Base-by-base conservation (phyloP, 2,797 vertebrate species). In the Synaphobranchus kaupii region DNA sequence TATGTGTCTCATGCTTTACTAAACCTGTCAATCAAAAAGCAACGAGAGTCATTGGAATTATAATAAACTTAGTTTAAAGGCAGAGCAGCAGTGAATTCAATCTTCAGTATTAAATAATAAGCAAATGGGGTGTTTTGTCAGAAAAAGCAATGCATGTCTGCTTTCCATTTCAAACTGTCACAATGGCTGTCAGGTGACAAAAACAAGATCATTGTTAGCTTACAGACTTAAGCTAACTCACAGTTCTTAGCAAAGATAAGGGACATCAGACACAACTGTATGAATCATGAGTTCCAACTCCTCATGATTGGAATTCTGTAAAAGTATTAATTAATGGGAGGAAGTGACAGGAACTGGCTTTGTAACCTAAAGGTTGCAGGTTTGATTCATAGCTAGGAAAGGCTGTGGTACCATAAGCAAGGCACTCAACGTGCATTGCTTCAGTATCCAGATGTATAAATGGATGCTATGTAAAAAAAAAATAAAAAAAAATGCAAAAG, bases 91-190 rank as follows among this genome's bases (percentile, higher is more conserved):
- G 5, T 17, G 73, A 78, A 78, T 78, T 78, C 34, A 78, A 78
- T 78, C 73, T 44, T 44, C 34, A 44, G 73, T 47, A 25, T 78
- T 20, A 47, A 44, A 78, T 78, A 44, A 78, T 13, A 17, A 73
- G 71, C 28, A 73, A 73, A 73, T 28, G 68, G 68, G 28, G 28
- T 73, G 4, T 73, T 73, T 34, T 34, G 13, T 73, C 28, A 73
- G 68, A 73, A 34, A 73, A 73, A 73, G 66, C 66, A 15, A 20
- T 6, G 34, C 7, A 44, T 44, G 73, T 17, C 34, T 73, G 39
- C 34, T 73, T 73, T 73, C 63, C 63, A 78, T 78, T 78, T 78
- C 73, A 78, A 44, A 44, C 73, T 78, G 31, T 73, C 73, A 20
- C 39, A 78, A 22, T 15, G 15, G 17, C 34, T 78, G 3, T 44